phyloP scores from a whole-genome alignment of 2,113 vertebrate genomes.

The Pachycephala philippinensis region DNA sequence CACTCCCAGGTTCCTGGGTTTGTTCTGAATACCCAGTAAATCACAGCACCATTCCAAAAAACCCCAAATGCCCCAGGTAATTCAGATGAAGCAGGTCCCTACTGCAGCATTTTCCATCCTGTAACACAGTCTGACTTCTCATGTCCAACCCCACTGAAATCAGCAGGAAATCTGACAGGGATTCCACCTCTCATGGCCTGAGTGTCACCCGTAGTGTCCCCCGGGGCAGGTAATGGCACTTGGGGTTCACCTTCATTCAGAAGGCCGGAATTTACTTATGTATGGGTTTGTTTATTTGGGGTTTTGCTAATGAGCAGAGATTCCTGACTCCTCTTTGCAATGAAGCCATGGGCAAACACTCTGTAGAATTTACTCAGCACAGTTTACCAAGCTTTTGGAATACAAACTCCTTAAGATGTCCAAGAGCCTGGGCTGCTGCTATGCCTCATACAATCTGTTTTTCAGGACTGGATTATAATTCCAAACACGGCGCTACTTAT shows the following conservation, averaged over 20 bases:
- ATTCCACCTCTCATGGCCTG: not conserved
- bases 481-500: constrained; percentile 64
- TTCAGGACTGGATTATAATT: constrained; percentile 64
- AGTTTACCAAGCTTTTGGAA: constrained; percentile 14
- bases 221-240: not conserved
- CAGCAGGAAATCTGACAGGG: not conserved
- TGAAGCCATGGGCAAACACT: not conserved
- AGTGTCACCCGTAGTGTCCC: not conserved
- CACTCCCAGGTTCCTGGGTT: not conserved
- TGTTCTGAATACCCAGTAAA: not conserved
- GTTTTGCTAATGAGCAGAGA: not conserved
- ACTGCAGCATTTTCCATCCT: not conserved
- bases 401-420: constrained; percentile 14
- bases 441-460: not conserved
- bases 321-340: not conserved
- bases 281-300: not conserved
- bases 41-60: not conserved
- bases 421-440: constrained; percentile 11
- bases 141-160: not conserved
- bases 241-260: not conserved
- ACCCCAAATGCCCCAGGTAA: not conserved
- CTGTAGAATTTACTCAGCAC: not conserved
- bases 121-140: not conserved
- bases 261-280: not conserved
- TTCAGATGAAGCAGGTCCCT: not conserved